Conservation (phyloP, 2,113 vertebrate genomes). For the Origma solitaria region DNA sequence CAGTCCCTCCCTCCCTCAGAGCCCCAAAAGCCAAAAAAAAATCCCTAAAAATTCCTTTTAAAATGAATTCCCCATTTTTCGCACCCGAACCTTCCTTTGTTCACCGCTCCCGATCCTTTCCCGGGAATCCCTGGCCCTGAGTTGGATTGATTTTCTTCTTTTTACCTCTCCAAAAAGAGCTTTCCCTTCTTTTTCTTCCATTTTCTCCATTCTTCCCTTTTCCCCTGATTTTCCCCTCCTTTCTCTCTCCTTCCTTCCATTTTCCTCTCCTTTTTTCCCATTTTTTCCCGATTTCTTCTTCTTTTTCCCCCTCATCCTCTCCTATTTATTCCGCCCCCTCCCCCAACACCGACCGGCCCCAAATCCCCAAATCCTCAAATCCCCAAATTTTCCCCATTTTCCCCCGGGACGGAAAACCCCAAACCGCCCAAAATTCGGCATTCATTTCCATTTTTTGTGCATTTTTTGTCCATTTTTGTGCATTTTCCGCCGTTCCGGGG, state of each 20-base stretch:
- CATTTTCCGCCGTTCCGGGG: too few species aligned
- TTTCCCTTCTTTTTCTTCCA: background rate
- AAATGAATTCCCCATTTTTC: background rate
- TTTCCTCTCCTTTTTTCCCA: rapidly evolving
- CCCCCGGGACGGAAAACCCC: too few species aligned
- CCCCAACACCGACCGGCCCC: background rate
- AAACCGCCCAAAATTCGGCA: too few species aligned
- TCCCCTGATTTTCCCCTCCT: background rate
- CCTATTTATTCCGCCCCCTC: rapidly evolving
- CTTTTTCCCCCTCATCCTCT: rapidly evolving
- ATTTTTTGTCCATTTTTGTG: too few species aligned
- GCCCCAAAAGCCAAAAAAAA: too few species aligned
- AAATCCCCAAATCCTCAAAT: background rate
- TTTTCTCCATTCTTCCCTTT: too few species aligned
- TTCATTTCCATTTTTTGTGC: too few species aligned
- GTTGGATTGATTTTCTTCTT: background rate
- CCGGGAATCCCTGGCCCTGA: background rate
- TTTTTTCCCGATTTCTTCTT: too few species aligned
- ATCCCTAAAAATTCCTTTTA: background rate
- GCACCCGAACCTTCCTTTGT: background rate
- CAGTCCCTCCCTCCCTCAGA: background rate
- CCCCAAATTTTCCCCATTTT: too few species aligned
- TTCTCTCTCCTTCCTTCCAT: rapidly evolving
- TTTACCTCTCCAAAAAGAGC: background rate
- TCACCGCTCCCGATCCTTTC: background rate